Evolutionary conservation across 2,797 vertebrate species (phyloP), one percentile per base, ranked within the genome.

Genomic region (Leuciscus waleckii): DNA sequence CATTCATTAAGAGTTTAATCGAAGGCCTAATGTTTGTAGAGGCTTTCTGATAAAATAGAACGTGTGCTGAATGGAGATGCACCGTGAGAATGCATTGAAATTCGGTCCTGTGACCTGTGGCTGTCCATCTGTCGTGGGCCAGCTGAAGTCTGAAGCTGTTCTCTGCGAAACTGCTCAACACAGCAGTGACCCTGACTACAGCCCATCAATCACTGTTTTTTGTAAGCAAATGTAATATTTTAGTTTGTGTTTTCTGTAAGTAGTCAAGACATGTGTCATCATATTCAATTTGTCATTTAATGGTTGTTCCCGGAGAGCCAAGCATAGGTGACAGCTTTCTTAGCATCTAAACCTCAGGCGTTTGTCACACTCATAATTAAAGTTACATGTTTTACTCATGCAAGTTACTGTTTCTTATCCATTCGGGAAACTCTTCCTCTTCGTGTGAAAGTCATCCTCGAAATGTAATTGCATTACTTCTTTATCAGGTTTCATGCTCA

Each of bases 401-500:
- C 13, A 35, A 32, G 13, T 37, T 43, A 17, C 39, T 35, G 19
- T 74, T 68, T 68, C 10, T 39, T 54, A 67, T 76, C 73, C 46
- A 29, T 26, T n/a, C 16, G 14, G 75, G 11, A 79, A 46, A 79
- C 21, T 63, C 81, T 56, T 43, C 84, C 21, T 63, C 81, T 56
- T 43, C 84, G 56, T 81, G 65, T 87, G 68, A 78, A 79, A 84
- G 82, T 65, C 75, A 83, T 85, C 75, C 68, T 79, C 82, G 29
- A 41, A 79, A 89, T 83, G 65, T 93, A 89, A 94, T 92, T 85
- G 86, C 89, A 91, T 93, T 91, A 90, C 79, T 68, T 73, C 51
- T 56, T 91, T 92, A 93, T 92, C 89, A 89, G 82, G 88, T 92
- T 92, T 89, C 85, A 85, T 85, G 82, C 86, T 84, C 80, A 91